Evolutionary conservation across 2,113 vertebrate genomes (phyloP).

Genomic region (Chionis minor): DNA sequence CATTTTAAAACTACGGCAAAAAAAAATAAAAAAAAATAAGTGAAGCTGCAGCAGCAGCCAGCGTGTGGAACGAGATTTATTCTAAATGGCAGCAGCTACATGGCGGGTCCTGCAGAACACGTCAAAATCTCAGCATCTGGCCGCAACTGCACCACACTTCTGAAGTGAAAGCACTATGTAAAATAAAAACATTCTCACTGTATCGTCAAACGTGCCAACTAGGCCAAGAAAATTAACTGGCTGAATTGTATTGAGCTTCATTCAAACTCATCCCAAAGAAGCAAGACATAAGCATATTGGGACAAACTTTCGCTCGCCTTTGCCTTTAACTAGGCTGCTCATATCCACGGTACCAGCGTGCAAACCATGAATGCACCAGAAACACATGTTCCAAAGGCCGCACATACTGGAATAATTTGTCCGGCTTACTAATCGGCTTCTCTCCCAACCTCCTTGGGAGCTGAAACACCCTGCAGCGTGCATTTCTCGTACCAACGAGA

Average conservation of each 20-base stretch:
- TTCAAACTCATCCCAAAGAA: constrained; percentile 30
- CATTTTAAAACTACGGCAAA: background rate
- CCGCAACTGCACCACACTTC: constrained; percentile 25
- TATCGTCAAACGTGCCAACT: background rate
- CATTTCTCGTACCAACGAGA: background rate
- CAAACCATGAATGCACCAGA: background rate
- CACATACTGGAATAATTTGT: background rate
- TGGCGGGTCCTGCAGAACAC: constrained; percentile 49
- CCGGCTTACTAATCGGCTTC: background rate
- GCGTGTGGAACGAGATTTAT: background rate
- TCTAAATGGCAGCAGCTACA: constrained; percentile 21
- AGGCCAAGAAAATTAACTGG: background rate
- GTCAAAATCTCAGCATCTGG: background rate
- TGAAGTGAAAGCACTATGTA: constrained; percentile 2
- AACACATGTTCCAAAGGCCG: background rate
- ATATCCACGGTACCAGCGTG: background rate
- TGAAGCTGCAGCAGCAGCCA: constrained; percentile 8
- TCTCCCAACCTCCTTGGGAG: background rate
- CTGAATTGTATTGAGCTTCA: background rate
- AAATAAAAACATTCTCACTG: constrained; percentile 25
- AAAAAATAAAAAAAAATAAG: background rate
- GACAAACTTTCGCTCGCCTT: background rate
- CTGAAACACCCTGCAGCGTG: background rate
- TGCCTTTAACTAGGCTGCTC: background rate
- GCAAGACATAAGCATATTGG: background rate